Percentiles rank a stretch among this genome's conserved stretches.
These are phyloP conservation scores for Chloropsis hardwickii DNA, from an alignment of 2,113 vertebrate genomes.

Conservation along the genomic window DNA sequence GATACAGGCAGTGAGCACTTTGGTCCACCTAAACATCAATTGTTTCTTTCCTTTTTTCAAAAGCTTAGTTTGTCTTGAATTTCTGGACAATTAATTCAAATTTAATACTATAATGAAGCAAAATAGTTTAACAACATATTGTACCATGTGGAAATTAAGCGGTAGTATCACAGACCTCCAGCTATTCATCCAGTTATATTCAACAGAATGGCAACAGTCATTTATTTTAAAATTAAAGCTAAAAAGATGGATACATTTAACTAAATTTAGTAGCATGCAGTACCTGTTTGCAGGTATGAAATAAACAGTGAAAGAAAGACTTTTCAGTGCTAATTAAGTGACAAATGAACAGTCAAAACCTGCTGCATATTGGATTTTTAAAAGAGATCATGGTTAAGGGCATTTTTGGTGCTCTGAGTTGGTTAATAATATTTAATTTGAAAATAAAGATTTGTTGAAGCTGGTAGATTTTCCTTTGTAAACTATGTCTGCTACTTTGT, in stretches of 20 bases:
- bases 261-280: background rate
- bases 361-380: background rate
- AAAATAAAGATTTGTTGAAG: background rate
- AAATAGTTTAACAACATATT: background rate
- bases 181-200: background rate
- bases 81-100: background rate
- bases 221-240: background rate
- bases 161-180: background rate
- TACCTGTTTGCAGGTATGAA: background rate
- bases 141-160: background rate
- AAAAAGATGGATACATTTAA: background rate
- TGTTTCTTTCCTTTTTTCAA: background rate
- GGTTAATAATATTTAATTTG: background rate
- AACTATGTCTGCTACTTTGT: conserved; percentile 19
- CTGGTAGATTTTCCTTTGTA: background rate
- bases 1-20: background rate
- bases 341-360: background rate
- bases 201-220: background rate
- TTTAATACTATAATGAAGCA: background rate
- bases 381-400: background rate
- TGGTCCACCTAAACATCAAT: background rate
- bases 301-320: background rate
- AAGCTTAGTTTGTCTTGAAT: background rate
- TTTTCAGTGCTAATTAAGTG: background rate
- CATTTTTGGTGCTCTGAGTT: background rate